These are phyloP conservation scores for Phortica okadai DNA, from an alignment of 2,888 invertebrate genomes.

Conservation along the genomic window DNA sequence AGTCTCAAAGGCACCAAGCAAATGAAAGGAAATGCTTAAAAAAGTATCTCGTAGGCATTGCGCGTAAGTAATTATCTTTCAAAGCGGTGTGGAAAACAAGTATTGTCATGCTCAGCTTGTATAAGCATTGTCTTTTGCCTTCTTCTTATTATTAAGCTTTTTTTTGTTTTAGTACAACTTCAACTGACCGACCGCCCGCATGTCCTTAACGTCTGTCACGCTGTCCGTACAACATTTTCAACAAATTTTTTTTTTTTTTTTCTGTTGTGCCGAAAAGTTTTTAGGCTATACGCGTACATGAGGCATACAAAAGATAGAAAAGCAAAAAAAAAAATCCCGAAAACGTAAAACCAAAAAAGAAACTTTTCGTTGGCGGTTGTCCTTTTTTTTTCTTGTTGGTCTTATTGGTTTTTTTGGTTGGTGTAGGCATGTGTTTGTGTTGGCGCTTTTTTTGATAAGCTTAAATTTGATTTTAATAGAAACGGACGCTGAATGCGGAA, in stretches of 20 bases:
- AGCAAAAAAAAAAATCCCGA: not conserved
- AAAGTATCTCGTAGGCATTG: slow-evolving; percentile 25
- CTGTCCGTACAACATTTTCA: not conserved
- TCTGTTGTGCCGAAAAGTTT: slow-evolving; percentile 22
- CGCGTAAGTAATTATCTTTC: slow-evolving; percentile 31
- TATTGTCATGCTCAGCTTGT: slow-evolving; percentile 32
- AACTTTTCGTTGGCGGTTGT: not conserved
- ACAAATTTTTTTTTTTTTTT: not conserved
- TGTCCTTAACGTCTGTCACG: not conserved
- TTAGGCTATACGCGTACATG: slow-evolving; percentile 5
- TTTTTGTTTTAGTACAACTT: too few species aligned
- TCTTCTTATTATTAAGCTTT: too few species aligned
- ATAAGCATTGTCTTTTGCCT: slow-evolving; percentile 20
- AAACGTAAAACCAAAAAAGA: slow-evolving; percentile 10
- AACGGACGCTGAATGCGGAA: slow-evolving; percentile 30
- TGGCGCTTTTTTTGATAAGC: slow-evolving; percentile 20
- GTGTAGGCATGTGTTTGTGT: not conserved
- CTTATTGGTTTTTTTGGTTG: not conserved
- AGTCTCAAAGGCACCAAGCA: too few species aligned
- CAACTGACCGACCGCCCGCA: not conserved
- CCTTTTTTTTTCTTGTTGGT: slow-evolving; percentile 14
- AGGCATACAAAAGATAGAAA: not conserved
- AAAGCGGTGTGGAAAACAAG: slow-evolving; percentile 29
- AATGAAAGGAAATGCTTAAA: not conserved
- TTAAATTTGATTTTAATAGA: slow-evolving; percentile 34